Percentiles rank a stretch among this genome's conserved stretches.
These are phyloP conservation scores for Drosophila cognata DNA, from an alignment of 2,888 invertebrate genomes.

Conservation along the genomic window DNA sequence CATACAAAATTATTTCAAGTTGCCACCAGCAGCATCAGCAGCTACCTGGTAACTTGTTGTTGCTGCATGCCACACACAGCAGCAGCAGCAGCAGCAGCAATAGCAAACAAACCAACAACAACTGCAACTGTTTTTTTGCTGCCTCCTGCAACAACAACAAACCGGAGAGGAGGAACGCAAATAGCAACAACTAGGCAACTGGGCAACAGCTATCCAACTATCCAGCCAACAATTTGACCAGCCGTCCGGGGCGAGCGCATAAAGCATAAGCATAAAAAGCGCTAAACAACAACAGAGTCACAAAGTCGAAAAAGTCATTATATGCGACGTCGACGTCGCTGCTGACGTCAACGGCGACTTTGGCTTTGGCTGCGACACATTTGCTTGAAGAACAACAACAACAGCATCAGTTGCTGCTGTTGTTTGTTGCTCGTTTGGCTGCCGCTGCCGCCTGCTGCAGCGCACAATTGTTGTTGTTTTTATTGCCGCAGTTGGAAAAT, in stretches of 20 bases:
- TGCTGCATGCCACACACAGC: slow-evolving; percentile 73
- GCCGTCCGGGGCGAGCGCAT: slow-evolving; percentile 76
- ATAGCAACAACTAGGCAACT: slow-evolving; percentile 41
- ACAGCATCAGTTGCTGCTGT: slow-evolving; percentile 32
- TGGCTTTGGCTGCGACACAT: slow-evolving; percentile 80
- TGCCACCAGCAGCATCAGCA: slow-evolving; percentile 58
- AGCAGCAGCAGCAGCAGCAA: slow-evolving; percentile 43
- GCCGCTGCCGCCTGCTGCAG: slow-evolving; percentile 30
- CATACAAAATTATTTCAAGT: slow-evolving; percentile 81
- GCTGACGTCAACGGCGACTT: slow-evolving; percentile 58
- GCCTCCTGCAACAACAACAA: slow-evolving; percentile 49
- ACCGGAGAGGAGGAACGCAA: slow-evolving; percentile 47
- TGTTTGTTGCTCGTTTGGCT: slow-evolving; percentile 67
- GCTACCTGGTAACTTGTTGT: slow-evolving; percentile 40
- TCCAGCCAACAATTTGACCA: slow-evolving; percentile 68
- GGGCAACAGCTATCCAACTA: slow-evolving; percentile 1
- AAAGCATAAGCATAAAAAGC: slow-evolving; percentile 80
- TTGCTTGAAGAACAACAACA: slow-evolving; percentile 76
- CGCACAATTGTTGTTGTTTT: slow-evolving; percentile 51
- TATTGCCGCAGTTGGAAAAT: slow-evolving; percentile 72
- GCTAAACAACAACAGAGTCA: slow-evolving; percentile 57
- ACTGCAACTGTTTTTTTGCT: slow-evolving; percentile 55
- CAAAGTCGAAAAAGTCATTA: slow-evolving; percentile 76
- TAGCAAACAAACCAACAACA: slow-evolving; percentile 31
- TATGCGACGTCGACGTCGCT: slow-evolving; percentile 54